phyloP scores from a whole-genome alignment of 2,888 invertebrate species.

The Acanthosepion esculentum region DNA sequence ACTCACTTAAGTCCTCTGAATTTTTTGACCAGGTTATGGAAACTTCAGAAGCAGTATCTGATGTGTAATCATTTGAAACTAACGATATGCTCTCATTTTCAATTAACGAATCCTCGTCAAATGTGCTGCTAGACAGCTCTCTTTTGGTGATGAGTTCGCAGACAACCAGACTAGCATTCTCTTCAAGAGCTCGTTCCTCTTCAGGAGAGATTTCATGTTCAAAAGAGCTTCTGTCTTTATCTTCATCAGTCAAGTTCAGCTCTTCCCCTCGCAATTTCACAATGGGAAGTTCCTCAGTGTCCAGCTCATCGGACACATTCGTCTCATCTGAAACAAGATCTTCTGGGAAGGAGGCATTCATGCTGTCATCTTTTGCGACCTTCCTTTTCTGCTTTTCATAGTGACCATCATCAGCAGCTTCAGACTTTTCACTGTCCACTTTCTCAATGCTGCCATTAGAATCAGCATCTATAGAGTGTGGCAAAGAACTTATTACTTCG shows the following conservation, averaged over 20 bases:
- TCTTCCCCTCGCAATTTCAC: slow-evolving; percentile 51
- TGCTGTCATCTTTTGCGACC: slow-evolving; percentile 54
- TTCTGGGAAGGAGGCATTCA: slow-evolving; percentile 65
- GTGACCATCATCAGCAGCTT: slow-evolving; percentile 50
- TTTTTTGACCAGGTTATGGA: slow-evolving; percentile 66
- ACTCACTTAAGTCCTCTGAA: slow-evolving; percentile 65
- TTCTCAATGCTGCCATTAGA: slow-evolving; percentile 53
- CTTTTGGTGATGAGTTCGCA: slow-evolving; percentile 76
- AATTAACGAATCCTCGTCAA: slow-evolving; percentile 77
- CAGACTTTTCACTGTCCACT: slow-evolving; percentile 56
- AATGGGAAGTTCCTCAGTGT: slow-evolving; percentile 51
- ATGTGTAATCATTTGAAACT: slow-evolving; percentile 84
- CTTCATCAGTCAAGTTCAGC: slow-evolving; percentile 53
- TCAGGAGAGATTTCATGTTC: slow-evolving; percentile 59
- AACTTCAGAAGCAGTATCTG: slow-evolving; percentile 77
- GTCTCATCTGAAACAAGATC: slow-evolving; percentile 52
- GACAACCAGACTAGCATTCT: slow-evolving; percentile 79
- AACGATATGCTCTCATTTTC: slow-evolving; percentile 82
- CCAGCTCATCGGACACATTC: slow-evolving; percentile 50
- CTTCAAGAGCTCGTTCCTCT: slow-evolving; percentile 76
- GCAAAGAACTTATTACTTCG: slow-evolving; percentile 48
- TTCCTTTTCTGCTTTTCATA: neutral
- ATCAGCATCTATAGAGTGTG: slow-evolving; percentile 50
- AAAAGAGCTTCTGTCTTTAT: slow-evolving; percentile 51
- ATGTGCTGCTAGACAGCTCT: slow-evolving; percentile 67